phyloP scores from a whole-genome alignment of 2,888 invertebrate genomes.

The Macropis europaea region DNA sequence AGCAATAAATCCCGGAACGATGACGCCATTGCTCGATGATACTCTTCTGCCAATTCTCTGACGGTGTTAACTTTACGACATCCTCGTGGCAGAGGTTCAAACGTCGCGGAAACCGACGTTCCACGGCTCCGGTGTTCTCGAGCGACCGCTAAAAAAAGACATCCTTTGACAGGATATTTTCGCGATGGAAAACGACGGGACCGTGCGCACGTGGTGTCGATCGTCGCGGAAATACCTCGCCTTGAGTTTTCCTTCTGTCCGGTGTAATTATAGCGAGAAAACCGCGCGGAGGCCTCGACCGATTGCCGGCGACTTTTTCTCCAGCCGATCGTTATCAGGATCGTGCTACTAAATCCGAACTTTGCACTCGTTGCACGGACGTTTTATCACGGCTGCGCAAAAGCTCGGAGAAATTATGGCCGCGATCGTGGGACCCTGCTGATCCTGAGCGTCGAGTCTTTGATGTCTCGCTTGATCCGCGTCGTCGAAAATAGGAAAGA shows the following conservation, averaged over 20 bases:
- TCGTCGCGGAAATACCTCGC: not conserved
- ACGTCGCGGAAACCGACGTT: not conserved
- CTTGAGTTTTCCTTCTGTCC: not conserved
- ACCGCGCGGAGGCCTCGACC: not conserved
- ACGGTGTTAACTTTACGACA: not conserved
- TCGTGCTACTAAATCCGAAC: constrained; percentile 13
- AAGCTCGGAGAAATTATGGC: too few relatives aligned
- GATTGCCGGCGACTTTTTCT: constrained; percentile 3
- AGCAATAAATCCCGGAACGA: constrained; percentile 15
- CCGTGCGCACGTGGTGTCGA: not conserved
- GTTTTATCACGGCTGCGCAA: not conserved
- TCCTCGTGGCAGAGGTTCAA: not conserved
- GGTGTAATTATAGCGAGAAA: constrained; percentile 4
- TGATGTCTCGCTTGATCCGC: too few relatives aligned
- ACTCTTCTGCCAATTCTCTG: constrained; percentile 10
- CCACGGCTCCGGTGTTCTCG: too few relatives aligned
- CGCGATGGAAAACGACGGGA: too few relatives aligned
- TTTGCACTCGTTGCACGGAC: too few relatives aligned
- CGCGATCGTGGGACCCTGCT: too few relatives aligned
- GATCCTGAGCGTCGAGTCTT: too few relatives aligned
- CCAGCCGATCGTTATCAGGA: not conserved
- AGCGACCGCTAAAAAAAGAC: too few relatives aligned
- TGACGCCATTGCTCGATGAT: constrained; percentile 18
- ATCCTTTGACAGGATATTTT: too few relatives aligned
- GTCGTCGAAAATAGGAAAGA: too few relatives aligned